phyloP scores from a whole-genome alignment of 1,140 invertebrate genomes.

The Bicyclus anynana region DNA sequence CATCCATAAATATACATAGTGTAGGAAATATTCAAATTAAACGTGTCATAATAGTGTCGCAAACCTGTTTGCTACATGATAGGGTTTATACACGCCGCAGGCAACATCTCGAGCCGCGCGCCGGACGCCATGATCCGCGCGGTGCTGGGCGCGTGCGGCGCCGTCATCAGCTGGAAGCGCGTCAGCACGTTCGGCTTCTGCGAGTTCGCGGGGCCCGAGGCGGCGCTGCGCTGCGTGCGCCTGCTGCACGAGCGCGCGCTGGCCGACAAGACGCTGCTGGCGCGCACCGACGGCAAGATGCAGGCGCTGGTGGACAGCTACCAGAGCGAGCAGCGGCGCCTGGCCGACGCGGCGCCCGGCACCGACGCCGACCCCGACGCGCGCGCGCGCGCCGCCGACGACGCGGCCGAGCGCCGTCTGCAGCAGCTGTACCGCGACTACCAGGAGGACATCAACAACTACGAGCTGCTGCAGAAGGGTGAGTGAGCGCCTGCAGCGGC shows the following conservation, averaged over 20 bases:
- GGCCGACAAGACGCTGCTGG: conserved; percentile 95
- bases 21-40: too few species aligned
- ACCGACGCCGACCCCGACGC: conserved; percentile 81
- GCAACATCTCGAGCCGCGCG: conserved; percentile 97
- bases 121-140: conserved; percentile 97
- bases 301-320: conserved; percentile 96
- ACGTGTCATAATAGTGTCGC: too few species aligned
- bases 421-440: conserved; percentile 89
- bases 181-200: conserved; percentile 99
- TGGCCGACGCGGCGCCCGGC: conserved; percentile 73
- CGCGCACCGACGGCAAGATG: conserved; percentile 99
- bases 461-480: conserved; percentile 75
- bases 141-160: conserved; percentile 93
- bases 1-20: too few species aligned
- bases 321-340: conserved; percentile 82
- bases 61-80: too few species aligned
- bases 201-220: conserved; percentile 95
- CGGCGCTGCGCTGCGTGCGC: conserved; percentile 94
- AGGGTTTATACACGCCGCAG: conserved; percentile 74
- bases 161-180: conserved; percentile 97
- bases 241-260: conserved; percentile 96
- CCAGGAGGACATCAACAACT: conserved; percentile 87
- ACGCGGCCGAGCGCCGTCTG: conserved; percentile 85
- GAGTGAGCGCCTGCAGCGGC: conserved; percentile 82
- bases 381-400: conserved; percentile 84